Evolutionary conservation across 2,797 vertebrate species (phyloP), one percentile per base, ranked within the genome.

Genomic region (Chaunax sp.): DNA sequence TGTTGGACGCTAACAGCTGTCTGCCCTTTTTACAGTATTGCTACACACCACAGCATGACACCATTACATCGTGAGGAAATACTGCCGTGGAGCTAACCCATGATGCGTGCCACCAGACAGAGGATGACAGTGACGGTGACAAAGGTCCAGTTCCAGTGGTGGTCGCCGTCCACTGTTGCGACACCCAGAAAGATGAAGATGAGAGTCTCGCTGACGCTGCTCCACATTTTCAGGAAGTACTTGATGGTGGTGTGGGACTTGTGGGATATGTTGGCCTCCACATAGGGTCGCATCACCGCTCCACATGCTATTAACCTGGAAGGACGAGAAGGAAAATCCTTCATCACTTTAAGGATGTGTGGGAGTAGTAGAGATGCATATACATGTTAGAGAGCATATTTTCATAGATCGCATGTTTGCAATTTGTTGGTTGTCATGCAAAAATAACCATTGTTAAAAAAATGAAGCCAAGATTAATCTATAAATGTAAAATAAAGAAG

Each of bases 211-310:
- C 98, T 99, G 82, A 99, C 96, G 0, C 97, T 99, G 94, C 98
- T 99, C 97, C 95, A 98, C 98, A 99, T 99, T 92, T 99, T 99
- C 69, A 99, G 90, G 89, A 99, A 99, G 76, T 99, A 99, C 64
- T 99, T 99, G 92, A 98, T 97, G 87, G 98, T 99, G 54, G 97
- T 99, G 91, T 99, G 97, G 30, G 98, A 99, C 82, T 99, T 99
- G 89, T 99, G 98, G 51, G 98, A 99, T 85, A 99, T 99, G 87
- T 99, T 99, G 76, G 98, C 97, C 80, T 99, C 98, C 90, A 99
- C 96, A 0, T 99, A 99, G 2, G 98, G 97, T 1, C 96, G 91
- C 96, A 97, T 99, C 65, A 97, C 94, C 0, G 96, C 98, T 0
- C 97, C 97, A 0, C 96, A 97, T 2, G 97, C 95, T 2, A 99